Conservation (phyloP, 1,140 invertebrate species). For the Acromyrmex echinatior region DNA sequence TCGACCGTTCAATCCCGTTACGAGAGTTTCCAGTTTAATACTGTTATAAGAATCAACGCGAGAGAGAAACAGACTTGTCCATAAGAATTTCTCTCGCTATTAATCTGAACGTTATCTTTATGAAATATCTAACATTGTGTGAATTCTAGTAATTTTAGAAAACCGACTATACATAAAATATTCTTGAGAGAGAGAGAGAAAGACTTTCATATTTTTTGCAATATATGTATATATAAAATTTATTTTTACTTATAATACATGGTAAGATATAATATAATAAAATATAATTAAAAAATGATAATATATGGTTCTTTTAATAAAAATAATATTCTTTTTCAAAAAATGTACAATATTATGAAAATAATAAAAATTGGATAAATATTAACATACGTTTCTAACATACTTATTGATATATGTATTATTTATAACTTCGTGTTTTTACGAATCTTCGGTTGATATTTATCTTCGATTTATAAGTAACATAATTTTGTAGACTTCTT, state of each 20-base stretch:
- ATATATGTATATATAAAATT: background rate
- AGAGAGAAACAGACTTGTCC: constrained; percentile 38
- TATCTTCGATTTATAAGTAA: background rate
- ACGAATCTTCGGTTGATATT: background rate
- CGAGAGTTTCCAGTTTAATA: constrained; percentile 69
- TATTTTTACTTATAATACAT: too few relatives aligned
- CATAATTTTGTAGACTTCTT: background rate
- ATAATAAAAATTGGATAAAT: background rate
- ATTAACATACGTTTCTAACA: background rate
- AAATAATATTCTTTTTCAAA: background rate
- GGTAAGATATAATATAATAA: background rate
- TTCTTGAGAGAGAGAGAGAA: background rate
- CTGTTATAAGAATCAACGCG: constrained; percentile 67
- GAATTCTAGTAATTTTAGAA: background rate
- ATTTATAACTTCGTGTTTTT: background rate
- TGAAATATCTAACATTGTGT: constrained; percentile 2
- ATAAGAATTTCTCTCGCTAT: constrained; percentile 40
- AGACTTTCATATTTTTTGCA: background rate
- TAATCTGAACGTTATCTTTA: constrained; percentile 55
- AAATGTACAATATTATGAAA: background rate
- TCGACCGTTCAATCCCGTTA: constrained; percentile 70
- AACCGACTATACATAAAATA: background rate
- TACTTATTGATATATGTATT: background rate
- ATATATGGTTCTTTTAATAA: background rate
- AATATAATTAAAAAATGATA: background rate